These are phyloP conservation scores for Girardia tigrina DNA, from an alignment of 2,888 invertebrate species.

Conservation along the genomic window DNA sequence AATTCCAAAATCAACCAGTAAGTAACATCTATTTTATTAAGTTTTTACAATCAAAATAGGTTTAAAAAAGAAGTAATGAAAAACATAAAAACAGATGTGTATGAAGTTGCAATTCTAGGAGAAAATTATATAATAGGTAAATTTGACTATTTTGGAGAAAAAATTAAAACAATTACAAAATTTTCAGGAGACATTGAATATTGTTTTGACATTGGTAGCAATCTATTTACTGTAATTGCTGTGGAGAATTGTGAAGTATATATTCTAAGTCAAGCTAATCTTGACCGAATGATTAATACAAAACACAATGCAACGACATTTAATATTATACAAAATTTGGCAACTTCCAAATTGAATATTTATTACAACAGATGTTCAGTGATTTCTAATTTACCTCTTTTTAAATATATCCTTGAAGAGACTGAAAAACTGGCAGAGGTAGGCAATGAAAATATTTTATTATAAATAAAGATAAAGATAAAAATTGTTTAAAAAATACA, in stretches of 20 bases:
- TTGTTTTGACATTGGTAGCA: neutral
- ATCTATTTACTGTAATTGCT: neutral
- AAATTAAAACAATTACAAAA: too few species aligned
- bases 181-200: neutral
- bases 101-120: neutral
- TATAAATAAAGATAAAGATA: too few species aligned
- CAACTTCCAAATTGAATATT: neutral
- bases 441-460: too few species aligned
- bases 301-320: neutral
- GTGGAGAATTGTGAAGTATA: neutral
- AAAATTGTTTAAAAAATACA: too few species aligned
- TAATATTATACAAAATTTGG: neutral
- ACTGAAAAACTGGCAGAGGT: neutral
- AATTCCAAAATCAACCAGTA: neutral
- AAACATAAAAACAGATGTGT: neutral
- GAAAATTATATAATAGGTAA: neutral
- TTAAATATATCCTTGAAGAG: neutral
- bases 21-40: too few species aligned
- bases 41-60: too few species aligned
- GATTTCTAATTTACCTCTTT: neutral
- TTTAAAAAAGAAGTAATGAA: neutral
- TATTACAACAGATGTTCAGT: neutral
- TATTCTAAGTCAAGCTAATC: neutral
- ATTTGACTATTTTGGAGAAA: too few species aligned
- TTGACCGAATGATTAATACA: neutral